Conservation (phyloP, 2,888 invertebrate species). For the Eupithecia subumbrata region DNA sequence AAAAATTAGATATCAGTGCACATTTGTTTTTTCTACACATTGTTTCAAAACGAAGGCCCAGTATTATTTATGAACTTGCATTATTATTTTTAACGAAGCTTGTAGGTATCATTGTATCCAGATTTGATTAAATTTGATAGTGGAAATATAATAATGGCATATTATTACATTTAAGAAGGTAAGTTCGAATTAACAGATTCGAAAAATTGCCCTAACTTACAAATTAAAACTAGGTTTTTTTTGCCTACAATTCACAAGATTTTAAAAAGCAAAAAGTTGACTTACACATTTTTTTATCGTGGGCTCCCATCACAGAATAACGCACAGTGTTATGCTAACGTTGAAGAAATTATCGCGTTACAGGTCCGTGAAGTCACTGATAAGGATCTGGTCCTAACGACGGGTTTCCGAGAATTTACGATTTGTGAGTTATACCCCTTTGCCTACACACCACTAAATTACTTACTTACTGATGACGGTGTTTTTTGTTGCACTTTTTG, state of each 20-base stretch:
- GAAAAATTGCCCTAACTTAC: neutral
- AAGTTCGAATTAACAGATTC: neutral
- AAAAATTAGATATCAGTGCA: neutral
- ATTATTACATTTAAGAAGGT: neutral
- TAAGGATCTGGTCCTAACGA: constrained; percentile 60
- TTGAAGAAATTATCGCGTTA: constrained; percentile 60
- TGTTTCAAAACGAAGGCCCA: neutral
- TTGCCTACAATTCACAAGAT: neutral
- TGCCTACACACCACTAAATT: constrained; percentile 24
- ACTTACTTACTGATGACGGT: constrained; percentile 14
- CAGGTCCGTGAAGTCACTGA: constrained; percentile 54
- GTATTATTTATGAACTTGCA: neutral
- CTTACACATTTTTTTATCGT: constrained; percentile 8
- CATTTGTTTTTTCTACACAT: too few species aligned
- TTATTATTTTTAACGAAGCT: neutral
- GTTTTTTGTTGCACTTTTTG: constrained; percentile 39
- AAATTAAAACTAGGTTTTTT: neutral
- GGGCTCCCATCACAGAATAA: constrained; percentile 16
- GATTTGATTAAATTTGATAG: neutral
- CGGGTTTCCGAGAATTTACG: constrained; percentile 59
- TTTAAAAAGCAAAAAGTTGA: neutral
- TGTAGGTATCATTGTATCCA: too few species aligned
- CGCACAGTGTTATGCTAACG: constrained; percentile 40
- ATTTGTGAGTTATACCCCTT: constrained; percentile 54
- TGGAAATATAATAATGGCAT: neutral